Conservation (phyloP, 2,113 vertebrate species). For the Zeus faber region DNA sequence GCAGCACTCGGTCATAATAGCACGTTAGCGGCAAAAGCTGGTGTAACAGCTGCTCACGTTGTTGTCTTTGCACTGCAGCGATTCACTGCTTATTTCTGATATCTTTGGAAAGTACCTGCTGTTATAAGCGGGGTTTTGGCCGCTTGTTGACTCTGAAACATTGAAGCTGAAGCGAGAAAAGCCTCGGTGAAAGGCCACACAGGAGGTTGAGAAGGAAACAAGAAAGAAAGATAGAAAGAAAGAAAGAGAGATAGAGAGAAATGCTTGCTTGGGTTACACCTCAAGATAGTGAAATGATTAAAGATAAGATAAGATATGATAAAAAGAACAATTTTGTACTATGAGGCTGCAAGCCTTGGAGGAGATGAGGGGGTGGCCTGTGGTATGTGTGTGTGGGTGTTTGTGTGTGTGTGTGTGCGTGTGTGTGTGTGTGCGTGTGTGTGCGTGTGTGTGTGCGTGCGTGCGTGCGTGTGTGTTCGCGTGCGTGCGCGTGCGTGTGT, state of each 20-base stretch:
- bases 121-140: constrained; percentile 61
- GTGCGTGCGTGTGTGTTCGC: neutral
- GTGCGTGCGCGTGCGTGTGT: neutral
- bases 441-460: neutral
- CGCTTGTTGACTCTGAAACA: constrained; percentile 65
- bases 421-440: neutral
- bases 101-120: constrained; percentile 73
- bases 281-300: neutral
- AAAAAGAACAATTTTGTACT: neutral
- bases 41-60: constrained; percentile 37
- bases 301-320: neutral
- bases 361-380: neutral
- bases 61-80: constrained; percentile 58
- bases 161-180: constrained; percentile 48
- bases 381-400: neutral
- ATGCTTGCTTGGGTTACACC: neutral
- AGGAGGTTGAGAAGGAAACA: constrained; percentile 37
- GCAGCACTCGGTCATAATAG: constrained; percentile 32
- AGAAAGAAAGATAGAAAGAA: constrained; percentile 13
- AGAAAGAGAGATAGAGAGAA: neutral
- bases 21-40: constrained; percentile 35
- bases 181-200: constrained; percentile 57
- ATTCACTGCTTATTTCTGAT: constrained; percentile 65
- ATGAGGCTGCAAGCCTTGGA: neutral
- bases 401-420: constrained; percentile 6